phyloP scores from a whole-genome alignment of 2,797 vertebrate genomes.

The Silurus aristotelis region DNA sequence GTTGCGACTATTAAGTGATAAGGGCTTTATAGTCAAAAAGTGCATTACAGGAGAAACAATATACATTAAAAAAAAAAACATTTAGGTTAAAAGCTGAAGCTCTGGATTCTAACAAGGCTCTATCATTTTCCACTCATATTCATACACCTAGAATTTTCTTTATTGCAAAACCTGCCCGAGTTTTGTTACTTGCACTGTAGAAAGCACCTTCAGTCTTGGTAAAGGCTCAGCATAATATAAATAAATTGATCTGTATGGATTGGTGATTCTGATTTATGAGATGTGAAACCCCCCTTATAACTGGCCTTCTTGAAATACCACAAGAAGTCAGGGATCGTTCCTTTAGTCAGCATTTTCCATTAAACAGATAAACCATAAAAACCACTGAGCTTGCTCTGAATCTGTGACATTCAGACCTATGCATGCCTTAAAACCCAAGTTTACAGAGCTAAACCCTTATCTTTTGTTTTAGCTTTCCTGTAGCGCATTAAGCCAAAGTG shows the following conservation, averaged over 20 bases:
- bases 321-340: conserved; percentile 39
- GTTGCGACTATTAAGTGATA: no score
- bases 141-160: neutral
- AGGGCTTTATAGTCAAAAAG: no score
- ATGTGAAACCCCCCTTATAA: conserved; percentile 1
- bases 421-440: neutral
- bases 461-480: neutral
- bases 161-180: neutral
- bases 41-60: neutral
- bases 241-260: neutral
- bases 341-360: conserved; percentile 53
- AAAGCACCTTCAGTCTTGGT: neutral
- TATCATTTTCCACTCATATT: neutral
- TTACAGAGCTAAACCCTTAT: neutral
- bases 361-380: conserved; percentile 37
- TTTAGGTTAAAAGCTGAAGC: neutral
- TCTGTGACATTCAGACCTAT: conserved; percentile 14
- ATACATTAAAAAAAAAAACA: neutral
- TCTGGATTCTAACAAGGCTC: neutral
- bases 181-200: neutral
- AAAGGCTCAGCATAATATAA: neutral
- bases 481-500: neutral
- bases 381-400: neutral
- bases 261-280: neutral
- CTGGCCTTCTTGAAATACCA: conserved; percentile 45